Conservation (phyloP, 2,797 vertebrate genomes). For the Simalia tracyae region DNA sequence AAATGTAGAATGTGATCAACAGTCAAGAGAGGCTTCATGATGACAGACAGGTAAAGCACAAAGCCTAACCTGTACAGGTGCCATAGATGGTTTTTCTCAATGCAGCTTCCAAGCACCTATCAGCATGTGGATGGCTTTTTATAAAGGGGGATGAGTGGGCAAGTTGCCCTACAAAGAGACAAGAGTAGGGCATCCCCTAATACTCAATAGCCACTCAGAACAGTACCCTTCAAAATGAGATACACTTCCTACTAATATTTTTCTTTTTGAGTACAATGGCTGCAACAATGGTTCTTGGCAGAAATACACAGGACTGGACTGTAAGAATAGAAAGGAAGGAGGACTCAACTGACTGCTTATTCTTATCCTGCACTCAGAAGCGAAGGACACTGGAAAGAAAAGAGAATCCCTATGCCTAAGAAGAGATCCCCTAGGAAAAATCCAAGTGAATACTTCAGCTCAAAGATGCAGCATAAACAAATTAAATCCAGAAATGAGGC, state of each 20-base stretch:
- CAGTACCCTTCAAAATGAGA: background rate
- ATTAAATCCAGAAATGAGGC: background rate
- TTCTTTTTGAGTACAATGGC: background rate
- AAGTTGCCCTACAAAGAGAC: background rate
- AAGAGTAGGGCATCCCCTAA: no score
- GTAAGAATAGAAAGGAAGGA: background rate
- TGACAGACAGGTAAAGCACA: background rate
- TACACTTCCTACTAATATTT: background rate
- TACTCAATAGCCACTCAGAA: background rate
- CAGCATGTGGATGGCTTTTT: background rate
- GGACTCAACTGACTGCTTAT: background rate
- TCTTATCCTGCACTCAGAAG: background rate
- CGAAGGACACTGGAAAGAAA: background rate
- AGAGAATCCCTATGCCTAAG: background rate
- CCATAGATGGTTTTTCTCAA: background rate
- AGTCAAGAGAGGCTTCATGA: background rate
- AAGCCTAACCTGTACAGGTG: background rate
- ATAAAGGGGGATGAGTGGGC: no score
- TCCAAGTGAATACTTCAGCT: background rate
- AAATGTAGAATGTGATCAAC: background rate
- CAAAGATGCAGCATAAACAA: background rate
- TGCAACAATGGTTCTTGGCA: background rate
- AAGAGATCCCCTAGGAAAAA: background rate
- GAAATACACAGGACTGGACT: background rate
- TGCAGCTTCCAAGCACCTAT: background rate